phyloP scores from a whole-genome alignment of 1,140 invertebrate species.

The Rhopalosiphum padi region DNA sequence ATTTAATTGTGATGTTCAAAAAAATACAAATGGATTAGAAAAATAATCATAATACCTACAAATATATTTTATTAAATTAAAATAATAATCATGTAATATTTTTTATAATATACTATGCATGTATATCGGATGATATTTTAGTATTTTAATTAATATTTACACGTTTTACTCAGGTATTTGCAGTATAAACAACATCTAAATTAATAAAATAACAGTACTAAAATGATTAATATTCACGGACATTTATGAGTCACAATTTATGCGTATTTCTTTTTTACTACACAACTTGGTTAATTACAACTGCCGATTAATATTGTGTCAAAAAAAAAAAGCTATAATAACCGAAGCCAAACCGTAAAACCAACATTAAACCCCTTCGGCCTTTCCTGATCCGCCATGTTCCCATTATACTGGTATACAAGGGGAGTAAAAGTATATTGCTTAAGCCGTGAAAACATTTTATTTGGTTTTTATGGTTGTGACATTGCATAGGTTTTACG shows the following conservation, averaged over 20 bases:
- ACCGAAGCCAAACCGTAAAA: slow-evolving; percentile 29
- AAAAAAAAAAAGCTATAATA: slow-evolving; percentile 32
- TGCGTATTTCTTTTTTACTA: slow-evolving; percentile 5
- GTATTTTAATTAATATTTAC: not conserved
- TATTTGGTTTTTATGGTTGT: slow-evolving; percentile 35
- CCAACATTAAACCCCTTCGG: slow-evolving; percentile 5
- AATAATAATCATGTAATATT: not conserved
- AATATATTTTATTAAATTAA: not conserved
- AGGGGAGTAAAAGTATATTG: slow-evolving; percentile 14
- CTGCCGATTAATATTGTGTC: slow-evolving; percentile 6
- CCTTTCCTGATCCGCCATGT: not conserved
- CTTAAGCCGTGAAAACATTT: slow-evolving; percentile 37
- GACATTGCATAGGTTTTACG: slow-evolving; percentile 29
- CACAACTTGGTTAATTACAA: slow-evolving; percentile 34
- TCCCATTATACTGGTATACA: not conserved
- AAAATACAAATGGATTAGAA: not conserved
- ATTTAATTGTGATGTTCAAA: not conserved
- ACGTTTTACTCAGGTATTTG: not conserved
- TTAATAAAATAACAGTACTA: not conserved
- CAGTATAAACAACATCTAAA: not conserved
- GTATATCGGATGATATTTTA: not conserved
- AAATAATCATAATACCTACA: not conserved
- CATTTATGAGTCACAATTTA: not conserved
- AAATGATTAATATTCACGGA: slow-evolving; percentile 12
- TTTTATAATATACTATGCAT: not conserved